Evolutionary conservation across 1,140 invertebrate genomes (phyloP).

Genomic region (Drosophila neocordata): DNA sequence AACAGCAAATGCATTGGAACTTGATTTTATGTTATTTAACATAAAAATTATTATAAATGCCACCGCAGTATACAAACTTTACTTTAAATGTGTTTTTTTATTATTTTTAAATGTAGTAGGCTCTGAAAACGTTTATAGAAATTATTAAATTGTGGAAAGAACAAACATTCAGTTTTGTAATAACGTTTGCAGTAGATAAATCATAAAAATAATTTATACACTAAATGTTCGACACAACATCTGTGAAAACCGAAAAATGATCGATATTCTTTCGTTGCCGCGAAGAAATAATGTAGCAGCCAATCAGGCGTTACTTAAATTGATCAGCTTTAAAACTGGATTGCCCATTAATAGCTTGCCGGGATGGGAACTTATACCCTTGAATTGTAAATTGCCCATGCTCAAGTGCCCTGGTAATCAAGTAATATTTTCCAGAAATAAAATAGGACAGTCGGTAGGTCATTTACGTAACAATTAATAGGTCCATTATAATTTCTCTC

Average conservation of each 20-base stretch:
- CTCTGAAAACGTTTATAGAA: conserved; percentile 1
- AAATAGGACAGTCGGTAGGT: conserved; percentile 73
- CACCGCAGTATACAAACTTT: too few relatives aligned
- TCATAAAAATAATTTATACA: background rate
- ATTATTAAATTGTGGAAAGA: background rate
- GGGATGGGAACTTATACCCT: conserved; percentile 75
- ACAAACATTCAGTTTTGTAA: background rate
- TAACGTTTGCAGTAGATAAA: background rate
- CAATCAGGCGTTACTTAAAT: conserved; percentile 39
- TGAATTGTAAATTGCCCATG: conserved; percentile 78
- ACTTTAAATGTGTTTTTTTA: too few relatives aligned
- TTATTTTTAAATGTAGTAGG: too few relatives aligned
- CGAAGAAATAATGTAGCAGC: conserved; percentile 59
- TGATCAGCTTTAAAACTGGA: conserved; percentile 53
- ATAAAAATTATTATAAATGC: too few relatives aligned
- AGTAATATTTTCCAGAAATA: conserved; percentile 79
- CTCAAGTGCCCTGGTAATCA: conserved; percentile 76
- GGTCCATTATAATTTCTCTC: background rate
- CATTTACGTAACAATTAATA: background rate
- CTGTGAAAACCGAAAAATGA: conserved; percentile 38
- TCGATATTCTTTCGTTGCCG: conserved; percentile 72
- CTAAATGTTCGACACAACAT: conserved; percentile 10
- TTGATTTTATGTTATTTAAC: too few relatives aligned
- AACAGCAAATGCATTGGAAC: too few relatives aligned
- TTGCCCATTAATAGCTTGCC: conserved; percentile 78